A percentile compares a stretch with the other conserved stretches of the same genome.
Evolutionary conservation across 1,140 invertebrate species (phyloP).

Genomic region (Tetragonula clypearis): DNA sequence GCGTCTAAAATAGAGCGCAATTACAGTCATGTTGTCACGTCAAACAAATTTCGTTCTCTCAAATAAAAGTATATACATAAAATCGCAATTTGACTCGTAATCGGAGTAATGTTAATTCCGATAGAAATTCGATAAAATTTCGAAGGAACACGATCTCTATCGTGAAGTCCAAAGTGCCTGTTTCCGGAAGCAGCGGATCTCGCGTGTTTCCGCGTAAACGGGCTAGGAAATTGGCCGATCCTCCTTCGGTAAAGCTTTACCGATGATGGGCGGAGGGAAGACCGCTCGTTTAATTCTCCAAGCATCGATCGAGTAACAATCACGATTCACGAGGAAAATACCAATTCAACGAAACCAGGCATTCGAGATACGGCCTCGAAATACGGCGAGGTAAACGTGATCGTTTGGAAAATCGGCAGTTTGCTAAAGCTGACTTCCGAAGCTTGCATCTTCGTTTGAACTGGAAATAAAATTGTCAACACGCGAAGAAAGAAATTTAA

Average conservation of each 20-base stretch:
- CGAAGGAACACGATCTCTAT: slow-evolving; percentile 20
- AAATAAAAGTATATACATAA: no score
- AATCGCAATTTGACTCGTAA: no score
- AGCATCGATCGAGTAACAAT: neutral
- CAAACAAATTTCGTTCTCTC: no score
- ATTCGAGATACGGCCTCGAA: neutral
- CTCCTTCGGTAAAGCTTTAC: neutral
- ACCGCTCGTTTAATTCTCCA: neutral
- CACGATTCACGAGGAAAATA: neutral
- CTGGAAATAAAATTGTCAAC: no score
- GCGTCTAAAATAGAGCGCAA: no score
- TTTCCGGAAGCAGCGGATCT: slow-evolving; percentile 29
- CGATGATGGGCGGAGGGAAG: neutral
- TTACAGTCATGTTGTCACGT: no score
- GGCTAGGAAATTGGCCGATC: slow-evolving; percentile 9
- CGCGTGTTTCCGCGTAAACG: slow-evolving; percentile 27
- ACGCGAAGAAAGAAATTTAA: no score
- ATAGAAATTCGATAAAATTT: no score
- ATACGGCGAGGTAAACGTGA: neutral
- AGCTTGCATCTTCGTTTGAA: no score
- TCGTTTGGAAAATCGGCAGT: neutral
- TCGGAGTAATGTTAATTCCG: no score
- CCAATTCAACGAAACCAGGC: neutral
- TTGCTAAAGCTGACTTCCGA: no score
- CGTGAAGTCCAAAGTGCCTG: neutral